phyloP scores from a whole-genome alignment of 2,113 vertebrate species.

The Brachyhypopomus occidentalis region DNA sequence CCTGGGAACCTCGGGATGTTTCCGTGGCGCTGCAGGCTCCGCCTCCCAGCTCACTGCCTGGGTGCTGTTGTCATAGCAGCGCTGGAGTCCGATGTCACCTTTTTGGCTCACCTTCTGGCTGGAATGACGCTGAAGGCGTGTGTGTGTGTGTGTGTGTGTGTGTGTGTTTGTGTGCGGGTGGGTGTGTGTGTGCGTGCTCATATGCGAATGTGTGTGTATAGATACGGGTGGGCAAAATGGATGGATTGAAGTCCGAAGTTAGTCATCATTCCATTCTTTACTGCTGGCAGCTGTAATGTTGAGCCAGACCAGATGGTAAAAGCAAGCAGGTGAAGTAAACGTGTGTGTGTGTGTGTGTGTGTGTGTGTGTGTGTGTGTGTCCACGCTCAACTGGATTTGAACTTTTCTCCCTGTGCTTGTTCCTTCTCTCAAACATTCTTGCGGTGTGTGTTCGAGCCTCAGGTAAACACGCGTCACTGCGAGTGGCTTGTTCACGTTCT shows the following conservation, averaged over 20 bases:
- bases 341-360: neutral
- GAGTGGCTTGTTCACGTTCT: neutral
- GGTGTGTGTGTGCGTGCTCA: neutral
- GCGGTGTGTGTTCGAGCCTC: neutral
- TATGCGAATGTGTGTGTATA: neutral
- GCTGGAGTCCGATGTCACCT: neutral
- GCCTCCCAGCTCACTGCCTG: neutral
- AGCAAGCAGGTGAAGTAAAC: constrained; percentile 37
- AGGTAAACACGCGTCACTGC: neutral
- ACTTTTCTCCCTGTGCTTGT: constrained; percentile 14
- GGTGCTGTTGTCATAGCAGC: neutral
- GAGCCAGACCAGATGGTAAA: constrained; percentile 22
- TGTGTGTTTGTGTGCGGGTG: neutral
- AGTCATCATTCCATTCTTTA: constrained; percentile 30
- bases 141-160: neutral
- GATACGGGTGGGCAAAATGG: neutral
- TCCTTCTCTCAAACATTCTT: constrained; percentile 19
- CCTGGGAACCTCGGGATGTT: neutral
- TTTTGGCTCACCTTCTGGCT: constrained; percentile 21
- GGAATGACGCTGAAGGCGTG: neutral
- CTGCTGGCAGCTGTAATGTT: constrained; percentile 17
- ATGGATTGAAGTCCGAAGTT: constrained; percentile 15
- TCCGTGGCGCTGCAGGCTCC: neutral
- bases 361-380: constrained; percentile 15
- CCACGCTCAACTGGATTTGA: neutral